phyloP scores from a whole-genome alignment of 2,113 vertebrate genomes.

The Hippocampus guttulatus region DNA sequence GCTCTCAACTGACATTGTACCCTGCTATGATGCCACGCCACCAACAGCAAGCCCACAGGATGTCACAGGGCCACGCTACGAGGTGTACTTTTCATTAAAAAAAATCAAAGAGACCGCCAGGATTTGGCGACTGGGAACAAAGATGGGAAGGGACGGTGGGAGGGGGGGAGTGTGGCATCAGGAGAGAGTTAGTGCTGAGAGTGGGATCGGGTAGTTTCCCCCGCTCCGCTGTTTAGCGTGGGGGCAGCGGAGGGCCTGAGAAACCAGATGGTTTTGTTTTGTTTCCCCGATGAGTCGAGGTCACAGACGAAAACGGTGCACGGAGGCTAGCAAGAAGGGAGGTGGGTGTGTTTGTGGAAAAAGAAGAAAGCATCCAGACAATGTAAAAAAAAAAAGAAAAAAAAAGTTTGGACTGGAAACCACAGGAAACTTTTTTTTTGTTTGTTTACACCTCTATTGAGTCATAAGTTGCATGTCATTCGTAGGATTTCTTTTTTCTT shows the following conservation, averaged over 20 bases:
- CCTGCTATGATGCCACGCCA: neutral
- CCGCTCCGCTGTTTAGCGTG: slow-evolving; percentile 56
- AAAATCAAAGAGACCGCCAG: slow-evolving; percentile 15
- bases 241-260: slow-evolving; percentile 75
- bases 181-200: slow-evolving; percentile 35
- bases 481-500: neutral
- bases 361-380: slow-evolving; percentile 19
- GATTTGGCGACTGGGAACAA: slow-evolving; percentile 19
- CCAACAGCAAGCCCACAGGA: neutral
- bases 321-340: slow-evolving; percentile 29
- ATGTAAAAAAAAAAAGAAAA: no score
- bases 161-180: slow-evolving; percentile 4
- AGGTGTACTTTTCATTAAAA: neutral
- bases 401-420: neutral
- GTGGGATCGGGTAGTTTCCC: slow-evolving; percentile 59
- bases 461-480: neutral
- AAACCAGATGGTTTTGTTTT: slow-evolving; percentile 82
- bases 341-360: slow-evolving; percentile 42
- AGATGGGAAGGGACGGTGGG: neutral
- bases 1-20: no score
- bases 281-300: slow-evolving; percentile 63
- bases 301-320: slow-evolving; percentile 58
- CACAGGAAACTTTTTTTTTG: neutral
- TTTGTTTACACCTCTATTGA: no score
- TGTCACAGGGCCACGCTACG: neutral